Base-by-base conservation (phyloP, 2,888 invertebrate genomes). In the Tiliacea aurago region DNA sequence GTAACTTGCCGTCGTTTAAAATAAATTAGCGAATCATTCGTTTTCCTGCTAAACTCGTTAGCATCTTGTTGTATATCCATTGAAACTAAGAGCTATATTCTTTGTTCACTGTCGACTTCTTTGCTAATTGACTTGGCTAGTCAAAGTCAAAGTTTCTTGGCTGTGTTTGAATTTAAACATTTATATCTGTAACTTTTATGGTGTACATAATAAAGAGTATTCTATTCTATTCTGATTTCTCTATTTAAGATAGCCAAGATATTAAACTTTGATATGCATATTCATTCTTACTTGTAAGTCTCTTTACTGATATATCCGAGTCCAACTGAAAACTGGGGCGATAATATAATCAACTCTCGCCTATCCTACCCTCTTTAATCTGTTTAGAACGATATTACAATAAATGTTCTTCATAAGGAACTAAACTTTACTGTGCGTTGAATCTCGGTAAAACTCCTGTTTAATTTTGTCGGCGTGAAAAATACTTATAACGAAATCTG, bases 31-130 rank as follows among this genome's bases (percentile, higher is more conserved):
- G 37, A n/a, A 61, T 45, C 53, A 45, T 49, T 68, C 43, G 75
- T 61, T 73, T 75, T 73, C 64, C 55, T 61, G 18, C 11, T 71
- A 28, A 49, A 49, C 59, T 80, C 20, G 6, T 72, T 72, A 53
- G 20, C 47, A n/a, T 41, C 20, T 23, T 61, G 45, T 53, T 45
- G 58, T 47, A 51, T 43, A 51, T 45, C 20, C 7, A 43, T 76
- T 45, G 15, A 20, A 76, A 66, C 18, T 20, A 58, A 23, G 64
- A 43, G 18, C 2, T n/a, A 33, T 72, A 45, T 28, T n/a, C 15
- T 33, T 28, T 49, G 41, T 15, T 43, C 20, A 72, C 20, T 59
- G 43, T 28, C 18, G 15, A 58, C 43, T 49, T 20, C 23, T 37
- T n/a, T 51, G 10, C 15, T 56, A 47, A 70, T 18, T 5, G 45